Percentiles rank a stretch among this genome's conserved stretches.
Conservation (phyloP, 2,113 vertebrate species). For the Clupea harengus region DNA sequence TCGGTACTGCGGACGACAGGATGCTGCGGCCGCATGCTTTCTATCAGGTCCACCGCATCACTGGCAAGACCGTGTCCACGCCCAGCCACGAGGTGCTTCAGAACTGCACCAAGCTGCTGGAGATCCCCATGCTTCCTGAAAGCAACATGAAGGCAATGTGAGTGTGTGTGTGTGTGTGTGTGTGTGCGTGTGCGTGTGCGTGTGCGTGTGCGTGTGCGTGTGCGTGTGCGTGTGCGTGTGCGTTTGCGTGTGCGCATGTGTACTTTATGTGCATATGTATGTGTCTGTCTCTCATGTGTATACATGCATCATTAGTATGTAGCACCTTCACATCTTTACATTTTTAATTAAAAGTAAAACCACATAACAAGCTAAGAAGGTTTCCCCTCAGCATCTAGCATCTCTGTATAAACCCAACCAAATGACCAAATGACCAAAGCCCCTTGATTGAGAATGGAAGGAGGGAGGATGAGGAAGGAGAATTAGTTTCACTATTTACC, state of each 20-base stretch:
- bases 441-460: not conserved
- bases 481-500: not conserved
- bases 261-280: not conserved
- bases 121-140: slow-evolving; percentile 92
- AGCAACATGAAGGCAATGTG: slow-evolving; percentile 96
- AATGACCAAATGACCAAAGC: no score
- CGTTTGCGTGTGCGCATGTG: not conserved
- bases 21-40: slow-evolving; percentile 95
- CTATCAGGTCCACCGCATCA: slow-evolving; percentile 99
- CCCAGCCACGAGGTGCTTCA: slow-evolving; percentile 92
- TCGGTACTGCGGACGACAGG: slow-evolving; percentile 96
- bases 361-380: not conserved
- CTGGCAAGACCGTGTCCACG: slow-evolving; percentile 95
- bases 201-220: slow-evolving; percentile 11
- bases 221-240: slow-evolving; percentile 70
- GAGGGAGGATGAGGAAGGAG: not conserved
- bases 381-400: not conserved
- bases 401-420: not conserved
- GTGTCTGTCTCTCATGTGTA: not conserved
- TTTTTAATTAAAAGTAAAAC: not conserved
- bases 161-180: slow-evolving; percentile 47
- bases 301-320: not conserved
- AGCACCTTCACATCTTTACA: not conserved
- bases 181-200: not conserved
- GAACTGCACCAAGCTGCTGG: slow-evolving; percentile 95